Evolutionary conservation across 2,113 vertebrate genomes (phyloP).

Genomic region (Halcyon malimbica): DNA sequence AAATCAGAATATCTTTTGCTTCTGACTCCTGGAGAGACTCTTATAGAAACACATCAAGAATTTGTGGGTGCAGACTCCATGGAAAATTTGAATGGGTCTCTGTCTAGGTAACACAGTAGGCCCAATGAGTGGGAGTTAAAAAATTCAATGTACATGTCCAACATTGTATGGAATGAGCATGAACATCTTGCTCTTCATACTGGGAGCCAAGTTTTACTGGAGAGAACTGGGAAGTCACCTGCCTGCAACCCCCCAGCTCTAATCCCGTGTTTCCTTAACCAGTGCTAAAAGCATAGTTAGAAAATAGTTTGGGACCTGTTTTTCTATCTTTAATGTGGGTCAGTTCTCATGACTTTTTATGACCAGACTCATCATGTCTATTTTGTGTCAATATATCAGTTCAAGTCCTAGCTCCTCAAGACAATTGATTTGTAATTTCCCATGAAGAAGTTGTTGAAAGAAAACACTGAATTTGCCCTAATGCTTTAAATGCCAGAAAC

Average conservation of each 20-base stretch:
- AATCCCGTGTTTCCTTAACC: not conserved
- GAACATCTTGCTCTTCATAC: not conserved
- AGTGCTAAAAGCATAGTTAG: not conserved
- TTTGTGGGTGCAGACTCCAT: not conserved
- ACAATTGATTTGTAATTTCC: not conserved
- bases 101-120: not conserved
- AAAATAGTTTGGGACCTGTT: not conserved
- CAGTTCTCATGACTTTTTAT: not conserved
- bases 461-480: not conserved
- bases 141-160: rapidly evolving
- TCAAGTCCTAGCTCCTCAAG: not conserved
- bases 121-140: not conserved
- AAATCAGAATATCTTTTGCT: not conserved
- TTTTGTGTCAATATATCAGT: not conserved
- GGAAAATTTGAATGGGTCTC: not conserved
- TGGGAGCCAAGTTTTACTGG: not conserved
- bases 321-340: not conserved
- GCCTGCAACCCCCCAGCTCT: not conserved
- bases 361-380: not conserved
- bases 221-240: not conserved
- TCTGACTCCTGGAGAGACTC: not conserved
- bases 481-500: not conserved
- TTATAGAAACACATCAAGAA: not conserved
- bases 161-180: not conserved
- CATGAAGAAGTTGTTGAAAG: not conserved